Percentiles rank a stretch among this genome's conserved stretches.
These are phyloP conservation scores for Venustaconcha ellipsiformis DNA, from an alignment of 1,140 invertebrate genomes.

Conservation along the genomic window DNA sequence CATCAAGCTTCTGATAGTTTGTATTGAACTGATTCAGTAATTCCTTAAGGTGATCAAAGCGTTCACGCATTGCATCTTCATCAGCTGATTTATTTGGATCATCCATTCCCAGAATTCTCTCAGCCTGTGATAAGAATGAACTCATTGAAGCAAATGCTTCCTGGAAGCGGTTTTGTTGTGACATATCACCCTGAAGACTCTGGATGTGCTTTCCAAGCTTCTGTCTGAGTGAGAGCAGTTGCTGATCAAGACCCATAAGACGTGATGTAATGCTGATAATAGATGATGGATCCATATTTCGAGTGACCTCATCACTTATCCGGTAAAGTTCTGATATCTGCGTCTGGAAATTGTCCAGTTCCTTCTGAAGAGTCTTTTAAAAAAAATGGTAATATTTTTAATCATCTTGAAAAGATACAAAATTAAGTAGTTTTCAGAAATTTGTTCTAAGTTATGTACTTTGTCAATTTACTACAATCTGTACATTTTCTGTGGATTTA, in stretches of 20 bases:
- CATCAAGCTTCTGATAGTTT: slow-evolving; percentile 43
- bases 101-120: slow-evolving; percentile 40
- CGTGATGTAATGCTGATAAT: slow-evolving; percentile 56
- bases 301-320: slow-evolving; percentile 55
- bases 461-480: too few species aligned
- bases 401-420: background rate
- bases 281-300: slow-evolving; percentile 59
- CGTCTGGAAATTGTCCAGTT: slow-evolving; percentile 55
- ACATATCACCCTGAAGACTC: slow-evolving; percentile 52
- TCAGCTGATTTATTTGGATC: slow-evolving; percentile 54
- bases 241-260: slow-evolving; percentile 53
- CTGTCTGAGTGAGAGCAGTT: slow-evolving; percentile 53
- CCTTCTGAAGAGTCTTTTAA: slow-evolving; percentile 49
- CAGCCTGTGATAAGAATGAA: slow-evolving; percentile 51
- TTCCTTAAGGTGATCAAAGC: slow-evolving; percentile 53
- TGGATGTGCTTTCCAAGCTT: slow-evolving; percentile 48
- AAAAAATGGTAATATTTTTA: background rate
- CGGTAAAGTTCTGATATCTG: slow-evolving; percentile 51
- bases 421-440: background rate
- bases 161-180: slow-evolving; percentile 49
- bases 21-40: slow-evolving; percentile 52
- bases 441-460: background rate
- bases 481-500: too few species aligned
- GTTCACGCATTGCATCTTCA: slow-evolving; percentile 31
- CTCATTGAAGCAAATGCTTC: slow-evolving; percentile 45